Percentiles rank a stretch among this genome's conserved stretches.
These are phyloP conservation scores for Notocelia uddmanniana DNA, from an alignment of 2,888 invertebrate genomes.

Conservation along the genomic window DNA sequence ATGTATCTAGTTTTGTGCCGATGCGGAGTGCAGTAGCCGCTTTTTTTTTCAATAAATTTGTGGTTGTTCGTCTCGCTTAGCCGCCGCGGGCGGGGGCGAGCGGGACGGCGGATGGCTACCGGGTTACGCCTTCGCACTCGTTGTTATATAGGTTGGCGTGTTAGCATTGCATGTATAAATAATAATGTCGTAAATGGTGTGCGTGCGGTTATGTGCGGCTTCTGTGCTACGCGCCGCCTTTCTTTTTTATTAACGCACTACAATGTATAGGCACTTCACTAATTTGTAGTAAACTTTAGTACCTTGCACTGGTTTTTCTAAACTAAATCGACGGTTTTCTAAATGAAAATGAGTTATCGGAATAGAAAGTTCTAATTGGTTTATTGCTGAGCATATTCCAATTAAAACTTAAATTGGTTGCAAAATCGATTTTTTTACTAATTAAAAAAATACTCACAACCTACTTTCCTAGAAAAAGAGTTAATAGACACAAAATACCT, in stretches of 20 bases:
- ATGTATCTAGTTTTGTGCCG: slow-evolving; percentile 85
- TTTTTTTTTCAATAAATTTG: slow-evolving; percentile 85
- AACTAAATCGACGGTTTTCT: not conserved
- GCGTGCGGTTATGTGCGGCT: slow-evolving; percentile 79
- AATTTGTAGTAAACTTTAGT: slow-evolving; percentile 6
- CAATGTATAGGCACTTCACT: slow-evolving; percentile 47
- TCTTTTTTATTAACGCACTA: slow-evolving; percentile 53
- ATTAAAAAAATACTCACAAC: slow-evolving; percentile 14
- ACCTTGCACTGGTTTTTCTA: not conserved
- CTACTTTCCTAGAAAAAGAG: slow-evolving; percentile 18
- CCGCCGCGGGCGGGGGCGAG: slow-evolving; percentile 80
- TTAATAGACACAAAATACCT: not conserved
- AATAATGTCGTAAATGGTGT: slow-evolving; percentile 81
- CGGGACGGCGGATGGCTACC: slow-evolving; percentile 80
- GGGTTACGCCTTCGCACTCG: slow-evolving; percentile 85
- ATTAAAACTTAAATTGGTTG: slow-evolving; percentile 13
- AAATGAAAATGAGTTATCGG: not conserved
- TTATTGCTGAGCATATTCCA: slow-evolving; percentile 37
- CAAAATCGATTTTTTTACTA: slow-evolving; percentile 4
- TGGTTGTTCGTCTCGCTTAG: slow-evolving; percentile 83
- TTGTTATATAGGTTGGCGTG: slow-evolving; percentile 84
- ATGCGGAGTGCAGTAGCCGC: slow-evolving; percentile 84
- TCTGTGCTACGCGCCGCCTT: slow-evolving; percentile 77
- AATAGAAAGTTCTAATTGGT: slow-evolving; percentile 43
- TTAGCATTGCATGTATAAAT: slow-evolving; percentile 82